Evolutionary conservation across 2,888 invertebrate genomes (phyloP), one percentile per base, ranked within the genome.

Genomic region (Coecobrya sp.): DNA sequence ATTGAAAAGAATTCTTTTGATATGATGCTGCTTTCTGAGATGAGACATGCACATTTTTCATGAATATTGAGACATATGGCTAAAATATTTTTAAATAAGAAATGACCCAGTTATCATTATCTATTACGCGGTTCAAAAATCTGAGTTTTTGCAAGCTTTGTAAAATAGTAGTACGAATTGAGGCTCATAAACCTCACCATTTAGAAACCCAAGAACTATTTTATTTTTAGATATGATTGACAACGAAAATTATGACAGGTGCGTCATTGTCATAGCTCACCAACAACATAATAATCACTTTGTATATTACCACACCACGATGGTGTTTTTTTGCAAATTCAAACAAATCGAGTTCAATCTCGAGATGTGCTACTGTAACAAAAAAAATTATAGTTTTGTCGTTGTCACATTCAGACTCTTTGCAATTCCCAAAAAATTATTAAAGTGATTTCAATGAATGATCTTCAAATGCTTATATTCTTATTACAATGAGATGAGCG

Each of bases 191-290:
- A 36, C 36, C 36, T 36, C 36, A 36, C 7, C 36, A 36, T 36
- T 36, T 36, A 36, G 36, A 36, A 68, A 68, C 11, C 25, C 68
- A 68, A 30, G 4, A 8, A 59, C 5, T 59, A 8, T 70, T 70
- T 42, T 36, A 22, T n/a, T 70, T 70, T 7, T 49, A 5, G 45
- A 27, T 19, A 25, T 73, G 42, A 45, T 22, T 45, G 22, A 73
- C 45, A 11, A 73, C 45, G 8, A 73, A 68, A 30, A 30, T 68
- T 68, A 68, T 68, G 68, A 68, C 68, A 68, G 68, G 68, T 68
- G 68, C 30, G 30, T 68, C 16, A 68, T 16, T 68, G 30, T 68
- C 68, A 68, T 30, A 27, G n/a, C 25, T 68, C 25, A 22, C 30
- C 68, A 68, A 13, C 30, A 68, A 30, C 68, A 30, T 13, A 68